These are phyloP conservation scores for Bufo gargarizans DNA, from an alignment of 2,113 vertebrate genomes.

Conservation along the genomic window DNA sequence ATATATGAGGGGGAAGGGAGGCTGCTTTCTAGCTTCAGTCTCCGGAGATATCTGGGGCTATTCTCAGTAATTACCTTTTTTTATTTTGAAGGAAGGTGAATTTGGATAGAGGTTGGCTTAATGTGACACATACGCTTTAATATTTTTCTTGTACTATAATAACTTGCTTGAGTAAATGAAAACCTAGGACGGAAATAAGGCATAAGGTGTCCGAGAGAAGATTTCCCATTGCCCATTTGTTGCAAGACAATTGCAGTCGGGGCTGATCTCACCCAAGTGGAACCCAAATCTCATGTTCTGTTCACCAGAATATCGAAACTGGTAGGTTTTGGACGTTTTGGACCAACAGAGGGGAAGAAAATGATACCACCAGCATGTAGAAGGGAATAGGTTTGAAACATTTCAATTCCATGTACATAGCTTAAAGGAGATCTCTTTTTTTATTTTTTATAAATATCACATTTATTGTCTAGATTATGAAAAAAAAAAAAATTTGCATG, in stretches of 20 bases:
- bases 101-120: neutral
- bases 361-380: no score
- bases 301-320: neutral
- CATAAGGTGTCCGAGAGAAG: neutral
- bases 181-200: neutral
- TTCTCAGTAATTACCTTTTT: conserved; percentile 36
- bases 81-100: conserved; percentile 29
- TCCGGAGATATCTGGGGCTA: conserved; percentile 34
- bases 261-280: neutral
- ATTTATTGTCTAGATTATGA: no score
- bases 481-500: no score
- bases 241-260: neutral
- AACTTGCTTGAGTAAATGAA: neutral
- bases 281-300: neutral
- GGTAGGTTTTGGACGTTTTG: no score
- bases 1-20: conserved; percentile 51
- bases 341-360: no score
- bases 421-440: no score
- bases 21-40: conserved; percentile 10
- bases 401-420: no score
- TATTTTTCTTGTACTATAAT: conserved; percentile 3
- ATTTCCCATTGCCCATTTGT: neutral
- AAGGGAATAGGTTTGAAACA: no score
- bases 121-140: neutral
- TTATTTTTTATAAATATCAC: no score